Conservation (phyloP, 2,113 vertebrate genomes). For the Sinocyclocheilus grahami region DNA sequence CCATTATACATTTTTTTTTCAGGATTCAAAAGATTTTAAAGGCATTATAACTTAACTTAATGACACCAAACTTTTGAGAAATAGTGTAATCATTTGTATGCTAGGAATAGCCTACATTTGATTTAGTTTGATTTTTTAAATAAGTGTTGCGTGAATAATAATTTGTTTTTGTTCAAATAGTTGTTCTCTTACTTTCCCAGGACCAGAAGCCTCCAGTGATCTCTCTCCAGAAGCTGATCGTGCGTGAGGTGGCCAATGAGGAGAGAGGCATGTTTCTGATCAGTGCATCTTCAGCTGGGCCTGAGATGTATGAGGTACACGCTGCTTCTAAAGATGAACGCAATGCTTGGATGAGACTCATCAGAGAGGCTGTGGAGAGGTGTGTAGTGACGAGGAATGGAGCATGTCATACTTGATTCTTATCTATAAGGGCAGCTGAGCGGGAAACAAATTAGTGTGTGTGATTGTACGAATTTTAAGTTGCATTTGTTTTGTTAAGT, state of each 20-base stretch:
- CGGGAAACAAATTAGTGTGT: neutral
- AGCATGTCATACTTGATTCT: neutral
- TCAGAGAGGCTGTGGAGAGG: conserved; percentile 94
- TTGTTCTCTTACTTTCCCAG: conserved; percentile 63
- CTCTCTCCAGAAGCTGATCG: conserved; percentile 92
- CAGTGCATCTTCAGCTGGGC: conserved; percentile 88
- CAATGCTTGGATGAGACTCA: conserved; percentile 91
- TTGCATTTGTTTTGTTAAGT: conserved; percentile 64
- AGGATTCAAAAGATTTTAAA: neutral
- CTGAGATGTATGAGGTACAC: conserved; percentile 97
- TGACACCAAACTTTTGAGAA: neutral
- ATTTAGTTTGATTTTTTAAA: neutral
- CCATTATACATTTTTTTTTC: neutral
- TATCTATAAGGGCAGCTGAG: neutral
- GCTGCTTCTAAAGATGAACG: conserved; percentile 89
- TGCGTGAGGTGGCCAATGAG: conserved; percentile 95
- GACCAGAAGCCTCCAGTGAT: conserved; percentile 96
- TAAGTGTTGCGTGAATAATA: neutral
- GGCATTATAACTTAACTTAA: too few relatives aligned
- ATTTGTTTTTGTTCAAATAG: neutral
- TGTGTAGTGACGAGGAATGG: conserved; percentile 55
- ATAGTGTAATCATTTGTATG: neutral
- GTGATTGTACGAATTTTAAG: neutral
- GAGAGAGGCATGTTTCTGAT: conserved; percentile 97
- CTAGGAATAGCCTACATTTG: neutral